Conservation (phyloP, 2,888 invertebrate genomes). For the Xanthia togata region DNA sequence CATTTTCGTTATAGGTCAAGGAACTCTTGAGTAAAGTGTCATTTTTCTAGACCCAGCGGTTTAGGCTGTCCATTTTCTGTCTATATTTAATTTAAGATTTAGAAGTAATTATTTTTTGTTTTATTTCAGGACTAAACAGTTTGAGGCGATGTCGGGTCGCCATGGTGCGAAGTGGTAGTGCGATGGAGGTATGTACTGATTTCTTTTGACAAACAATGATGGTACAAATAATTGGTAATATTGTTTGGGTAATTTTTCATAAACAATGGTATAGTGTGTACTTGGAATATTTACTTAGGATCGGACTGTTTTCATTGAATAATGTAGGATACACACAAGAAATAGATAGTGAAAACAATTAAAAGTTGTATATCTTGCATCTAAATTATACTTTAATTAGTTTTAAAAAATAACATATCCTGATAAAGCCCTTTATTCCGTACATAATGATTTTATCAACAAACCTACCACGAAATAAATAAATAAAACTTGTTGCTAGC, state of each 20-base stretch:
- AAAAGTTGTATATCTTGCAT: not conserved
- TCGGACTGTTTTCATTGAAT: not conserved
- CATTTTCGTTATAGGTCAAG: not conserved
- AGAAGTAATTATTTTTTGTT: not conserved
- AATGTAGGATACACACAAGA: not conserved
- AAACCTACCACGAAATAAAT: no score
- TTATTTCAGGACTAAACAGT: conserved; percentile 75
- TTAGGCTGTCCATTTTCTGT: not conserved
- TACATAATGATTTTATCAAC: no score
- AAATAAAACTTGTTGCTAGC: not conserved
- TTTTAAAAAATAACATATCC: no score
- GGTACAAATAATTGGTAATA: no score
- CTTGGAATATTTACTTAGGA: not conserved
- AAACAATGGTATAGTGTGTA: not conserved
- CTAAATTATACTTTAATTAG: no score
- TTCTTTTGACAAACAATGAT: not conserved
- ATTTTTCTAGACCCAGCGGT: no score
- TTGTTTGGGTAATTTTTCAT: no score
- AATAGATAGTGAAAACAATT: not conserved
- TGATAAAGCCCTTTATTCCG: no score
- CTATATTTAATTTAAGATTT: not conserved
- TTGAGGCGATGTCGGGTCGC: conserved; percentile 78
- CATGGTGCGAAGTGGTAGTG: conserved; percentile 83
- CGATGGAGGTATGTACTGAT: conserved; percentile 81
- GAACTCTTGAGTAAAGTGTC: not conserved